phyloP scores from a whole-genome alignment of 2,888 invertebrate species.

The Sphaeridia pumilis region DNA sequence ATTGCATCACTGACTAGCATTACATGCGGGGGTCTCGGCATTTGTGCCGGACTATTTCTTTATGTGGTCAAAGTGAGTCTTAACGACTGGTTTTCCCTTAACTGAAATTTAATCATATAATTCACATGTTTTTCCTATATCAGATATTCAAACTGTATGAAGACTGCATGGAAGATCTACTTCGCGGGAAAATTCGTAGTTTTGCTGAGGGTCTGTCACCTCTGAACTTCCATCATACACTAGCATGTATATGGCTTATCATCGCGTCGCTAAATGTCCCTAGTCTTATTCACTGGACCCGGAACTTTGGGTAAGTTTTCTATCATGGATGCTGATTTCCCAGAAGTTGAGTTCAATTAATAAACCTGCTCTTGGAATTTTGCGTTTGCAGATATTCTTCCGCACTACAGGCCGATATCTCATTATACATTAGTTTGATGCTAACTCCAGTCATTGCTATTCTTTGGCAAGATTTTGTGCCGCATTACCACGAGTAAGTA shows the following conservation, averaged over 20 bases:
- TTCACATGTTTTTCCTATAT: constrained; percentile 22
- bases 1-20: constrained; percentile 52
- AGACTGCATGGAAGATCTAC: constrained; percentile 56
- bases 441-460: constrained; percentile 42
- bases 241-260: constrained; percentile 56
- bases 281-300: constrained; percentile 64
- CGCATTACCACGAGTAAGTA: constrained; percentile 53
- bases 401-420: constrained; percentile 29
- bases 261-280: constrained; percentile 59
- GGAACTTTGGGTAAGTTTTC: constrained; percentile 57
- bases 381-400: constrained; percentile 7
- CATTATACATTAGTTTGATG: constrained; percentile 27
- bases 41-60: constrained; percentile 53
- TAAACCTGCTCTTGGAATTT: neutral
- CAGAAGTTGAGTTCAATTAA: neutral
- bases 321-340: neutral
- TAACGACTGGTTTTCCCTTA: too few species aligned
- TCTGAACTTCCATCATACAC: constrained; percentile 55
- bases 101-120: constrained; percentile 23
- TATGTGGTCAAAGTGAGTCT: constrained; percentile 54
- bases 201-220: constrained; percentile 22
- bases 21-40: constrained; percentile 62
- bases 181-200: constrained; percentile 39
- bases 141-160: constrained; percentile 64
- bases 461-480: constrained; percentile 57